These are phyloP conservation scores for Xanthostigma xanthostigma DNA, from an alignment of 2,888 invertebrate genomes.

Conservation along the genomic window DNA sequence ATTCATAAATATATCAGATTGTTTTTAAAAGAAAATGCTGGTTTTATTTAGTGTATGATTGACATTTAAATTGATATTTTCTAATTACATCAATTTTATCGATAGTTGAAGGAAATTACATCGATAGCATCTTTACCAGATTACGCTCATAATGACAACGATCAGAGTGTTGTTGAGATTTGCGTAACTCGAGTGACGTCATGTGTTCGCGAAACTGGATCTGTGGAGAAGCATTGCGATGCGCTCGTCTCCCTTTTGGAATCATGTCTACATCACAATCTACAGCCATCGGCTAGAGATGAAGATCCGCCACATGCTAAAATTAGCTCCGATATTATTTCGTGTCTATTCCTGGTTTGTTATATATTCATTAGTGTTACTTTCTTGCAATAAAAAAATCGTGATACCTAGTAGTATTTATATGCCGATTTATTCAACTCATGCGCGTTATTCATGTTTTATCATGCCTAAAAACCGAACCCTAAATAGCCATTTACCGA, in stretches of 20 bases:
- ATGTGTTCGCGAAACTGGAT: conserved; percentile 77
- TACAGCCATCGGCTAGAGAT: conserved; percentile 61
- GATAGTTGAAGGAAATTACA: conserved; percentile 54
- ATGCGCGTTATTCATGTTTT: too few relatives aligned
- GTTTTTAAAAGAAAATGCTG: too few relatives aligned
- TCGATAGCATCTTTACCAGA: conserved; percentile 70
- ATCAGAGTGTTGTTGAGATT: conserved; percentile 90
- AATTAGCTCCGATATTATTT: conserved; percentile 88
- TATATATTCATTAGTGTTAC: too few relatives aligned
- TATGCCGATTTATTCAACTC: too few relatives aligned
- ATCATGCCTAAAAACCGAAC: too few relatives aligned
- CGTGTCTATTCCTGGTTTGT: conserved; percentile 77
- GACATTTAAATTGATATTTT: too few relatives aligned
- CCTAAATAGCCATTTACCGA: too few relatives aligned
- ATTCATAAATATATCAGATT: too few relatives aligned
- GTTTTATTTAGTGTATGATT: too few relatives aligned
- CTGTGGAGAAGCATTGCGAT: conserved; percentile 72
- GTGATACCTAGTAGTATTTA: too few relatives aligned
- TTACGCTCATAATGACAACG: conserved; percentile 75
- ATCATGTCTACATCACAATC: conserved; percentile 76
- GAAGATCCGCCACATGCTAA: conserved; percentile 93
- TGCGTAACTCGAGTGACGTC: conserved; percentile 83
- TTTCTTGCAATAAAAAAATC: too few relatives aligned
- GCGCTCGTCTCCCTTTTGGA: conserved; percentile 72
- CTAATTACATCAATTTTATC: conserved; percentile 16